Evolutionary conservation across 37 sponge, comb jelly and placozoan genomes (phyloP), one percentile per base, ranked within the genome.

Genomic region (Dysidea cf. avara): DNA sequence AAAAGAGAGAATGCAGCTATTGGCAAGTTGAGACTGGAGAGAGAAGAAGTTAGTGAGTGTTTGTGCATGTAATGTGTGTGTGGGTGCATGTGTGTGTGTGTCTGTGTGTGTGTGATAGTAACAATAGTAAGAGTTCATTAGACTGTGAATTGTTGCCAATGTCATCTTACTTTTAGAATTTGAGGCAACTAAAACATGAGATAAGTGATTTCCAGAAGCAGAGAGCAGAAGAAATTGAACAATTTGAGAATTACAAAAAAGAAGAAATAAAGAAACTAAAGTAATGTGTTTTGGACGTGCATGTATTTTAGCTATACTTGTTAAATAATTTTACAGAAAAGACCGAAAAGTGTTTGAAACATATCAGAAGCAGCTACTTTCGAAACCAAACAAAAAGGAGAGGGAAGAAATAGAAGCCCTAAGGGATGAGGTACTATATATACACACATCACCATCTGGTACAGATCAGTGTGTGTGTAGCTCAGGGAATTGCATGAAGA

Each of bases 261-360:
- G 83, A 88, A 29, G 94, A 93, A 40, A 81, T 85, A 4, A 84
- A 32, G 61, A 93, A 89, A 69, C 67, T 93, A 49, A 89, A 72
- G 93, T 92, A 50, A 75, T 63, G 14, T 31, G 18, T 31, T 66
- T 13, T 50, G 13, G 49, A 37, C 13, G 12, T 22, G 11, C 35
- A 18, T 38, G 59, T 4, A 29, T 12, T 3, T 57, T 71, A 18
- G 22, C 35, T 3, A 71, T 25, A 40, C 26, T n/a, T 33, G 24
- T 22, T 38, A 4, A 7, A 56, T 18, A 11, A 16, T 7, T 30
- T 30, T 61, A 25, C 61, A 91, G 92, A 72, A 82, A 71, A 53
- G 93, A 92, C 31, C 32, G 81, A 34, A 82, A 74, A 48, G 73
- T 92, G 50, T 83, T 92, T 83, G 93, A 92, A 24, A 69, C 38